Evolutionary conservation across 64 coral and sea anemone species (phyloP).

Genomic region (Montipora efflorescens): DNA sequence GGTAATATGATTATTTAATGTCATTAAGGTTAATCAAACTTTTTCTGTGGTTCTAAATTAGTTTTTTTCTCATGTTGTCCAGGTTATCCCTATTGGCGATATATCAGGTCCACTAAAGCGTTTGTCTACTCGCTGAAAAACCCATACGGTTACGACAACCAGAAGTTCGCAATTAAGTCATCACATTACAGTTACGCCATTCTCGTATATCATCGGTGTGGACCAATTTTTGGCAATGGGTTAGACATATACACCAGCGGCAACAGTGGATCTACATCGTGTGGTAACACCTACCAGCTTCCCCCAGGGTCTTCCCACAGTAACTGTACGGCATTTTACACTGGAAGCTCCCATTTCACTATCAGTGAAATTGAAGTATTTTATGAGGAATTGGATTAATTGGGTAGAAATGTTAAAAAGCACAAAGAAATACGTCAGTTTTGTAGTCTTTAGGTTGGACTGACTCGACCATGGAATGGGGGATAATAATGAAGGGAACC

Average conservation of each 20-base stretch:
- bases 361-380: background rate
- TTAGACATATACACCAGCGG: background rate
- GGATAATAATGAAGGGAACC: too few species aligned
- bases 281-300: background rate
- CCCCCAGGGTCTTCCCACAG: background rate
- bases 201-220: accelerated
- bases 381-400: background rate
- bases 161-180: background rate
- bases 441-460: too few species aligned
- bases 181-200: background rate
- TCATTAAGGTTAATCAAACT: too few species aligned
- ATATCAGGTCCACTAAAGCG: background rate
- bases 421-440: background rate
- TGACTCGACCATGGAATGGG: too few species aligned
- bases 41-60: too few species aligned
- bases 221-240: background rate
- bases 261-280: background rate
- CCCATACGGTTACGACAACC: background rate
- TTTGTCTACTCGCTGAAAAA: background rate
- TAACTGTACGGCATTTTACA: background rate
- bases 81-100: background rate
- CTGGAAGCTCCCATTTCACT: background rate
- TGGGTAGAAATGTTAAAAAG: background rate
- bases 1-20: too few species aligned
- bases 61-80: background rate